Evolutionary conservation across 2,113 vertebrate genomes (phyloP).

Genomic region (Amphiprion ocellaris): DNA sequence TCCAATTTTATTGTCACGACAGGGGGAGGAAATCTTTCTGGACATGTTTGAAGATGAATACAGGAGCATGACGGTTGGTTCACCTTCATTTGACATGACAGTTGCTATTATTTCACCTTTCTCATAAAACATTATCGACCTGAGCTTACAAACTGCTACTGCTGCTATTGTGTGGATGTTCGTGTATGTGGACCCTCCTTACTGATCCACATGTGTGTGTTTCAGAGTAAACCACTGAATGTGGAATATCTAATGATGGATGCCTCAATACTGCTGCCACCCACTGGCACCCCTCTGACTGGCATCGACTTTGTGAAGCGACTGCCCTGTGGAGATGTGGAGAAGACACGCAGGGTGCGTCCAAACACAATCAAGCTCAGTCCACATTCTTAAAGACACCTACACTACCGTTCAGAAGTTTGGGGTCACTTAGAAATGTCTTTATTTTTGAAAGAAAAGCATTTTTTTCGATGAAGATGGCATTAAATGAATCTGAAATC

Average conservation of each 20-base stretch:
- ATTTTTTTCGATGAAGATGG: no score
- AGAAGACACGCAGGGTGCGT: slow-evolving; percentile 94
- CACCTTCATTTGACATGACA: not conserved
- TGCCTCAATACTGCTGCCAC: slow-evolving; percentile 95
- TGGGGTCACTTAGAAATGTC: no score
- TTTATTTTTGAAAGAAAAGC: no score
- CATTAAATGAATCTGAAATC: no score
- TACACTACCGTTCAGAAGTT: no score
- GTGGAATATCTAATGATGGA: slow-evolving; percentile 99
- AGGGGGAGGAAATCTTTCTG: slow-evolving; percentile 99
- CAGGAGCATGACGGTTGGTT: slow-evolving; percentile 95
- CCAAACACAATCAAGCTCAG: not conserved
- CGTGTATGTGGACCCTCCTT: not conserved
- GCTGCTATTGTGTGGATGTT: not conserved
- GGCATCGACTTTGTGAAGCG: slow-evolving; percentile 99
- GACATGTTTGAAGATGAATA: slow-evolving; percentile 99
- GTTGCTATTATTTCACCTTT: no score
- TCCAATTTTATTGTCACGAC: slow-evolving; percentile 34
- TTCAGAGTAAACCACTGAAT: slow-evolving; percentile 96
- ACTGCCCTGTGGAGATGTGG: slow-evolving; percentile 95
- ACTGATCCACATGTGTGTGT: not conserved
- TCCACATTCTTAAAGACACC: no score
- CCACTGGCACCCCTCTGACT: slow-evolving; percentile 95
- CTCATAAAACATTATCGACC: not conserved
- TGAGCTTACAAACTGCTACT: not conserved